phyloP scores from a whole-genome alignment of 2,113 vertebrate species.

The Calcarius ornatus region DNA sequence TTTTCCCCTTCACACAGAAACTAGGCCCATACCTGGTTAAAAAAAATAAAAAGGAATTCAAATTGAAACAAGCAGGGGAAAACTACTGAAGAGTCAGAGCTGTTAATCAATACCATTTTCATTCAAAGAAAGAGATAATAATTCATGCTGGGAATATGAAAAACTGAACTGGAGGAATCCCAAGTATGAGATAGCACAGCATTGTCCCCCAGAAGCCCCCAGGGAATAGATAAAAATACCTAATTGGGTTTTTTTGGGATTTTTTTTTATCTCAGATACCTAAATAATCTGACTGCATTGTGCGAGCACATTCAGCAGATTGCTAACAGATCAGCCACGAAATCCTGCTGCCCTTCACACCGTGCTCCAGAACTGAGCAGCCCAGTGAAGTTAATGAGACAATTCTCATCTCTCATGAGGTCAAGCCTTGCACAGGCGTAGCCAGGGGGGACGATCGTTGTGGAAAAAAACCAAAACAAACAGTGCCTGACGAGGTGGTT shows the following conservation, averaged over 20 bases:
- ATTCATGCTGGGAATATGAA: neutral
- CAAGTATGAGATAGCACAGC: neutral
- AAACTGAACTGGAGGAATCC: neutral
- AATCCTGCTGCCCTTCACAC: constrained; percentile 5
- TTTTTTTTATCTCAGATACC: neutral
- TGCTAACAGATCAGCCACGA: neutral
- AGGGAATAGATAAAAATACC: constrained; percentile 18
- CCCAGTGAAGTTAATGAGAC: neutral
- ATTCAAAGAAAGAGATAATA: neutral
- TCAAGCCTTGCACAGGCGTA: neutral
- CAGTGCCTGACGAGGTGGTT: neutral
- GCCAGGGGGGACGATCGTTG: neutral
- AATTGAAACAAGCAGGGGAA: neutral
- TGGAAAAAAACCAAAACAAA: constrained; percentile 40
- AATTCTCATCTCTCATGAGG: constrained; percentile 25
- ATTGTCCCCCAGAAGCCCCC: neutral
- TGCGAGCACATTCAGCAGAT: neutral
- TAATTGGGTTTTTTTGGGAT: neutral
- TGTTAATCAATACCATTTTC: neutral
- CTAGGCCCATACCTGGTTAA: neutral
- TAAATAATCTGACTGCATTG: neutral
- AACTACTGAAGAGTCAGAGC: neutral
- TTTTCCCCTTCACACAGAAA: neutral
- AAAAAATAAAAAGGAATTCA: neutral
- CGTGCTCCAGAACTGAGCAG: constrained; percentile 22